Evolutionary conservation across 2,888 invertebrate species (phyloP), one percentile per base, ranked within the genome.

Genomic region (Slavum lentiscoides): DNA sequence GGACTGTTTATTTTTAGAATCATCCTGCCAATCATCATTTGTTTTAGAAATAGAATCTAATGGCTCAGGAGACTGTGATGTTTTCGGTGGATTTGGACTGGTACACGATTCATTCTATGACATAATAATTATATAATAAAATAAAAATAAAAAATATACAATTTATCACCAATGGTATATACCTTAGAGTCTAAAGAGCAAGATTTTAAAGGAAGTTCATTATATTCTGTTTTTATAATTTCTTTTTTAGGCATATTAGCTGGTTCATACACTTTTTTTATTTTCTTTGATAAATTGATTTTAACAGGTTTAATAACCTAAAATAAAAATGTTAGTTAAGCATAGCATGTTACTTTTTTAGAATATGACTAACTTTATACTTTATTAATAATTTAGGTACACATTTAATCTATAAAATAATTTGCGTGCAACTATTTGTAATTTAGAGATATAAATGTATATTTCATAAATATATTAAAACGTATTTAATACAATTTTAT

Each of bases 291-390:
- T 64, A 72, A 64, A 64, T 80, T 72, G 11, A n/a, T 66, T 80
- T 80, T 80, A 80, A 80, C 64, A 58, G 80, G 80, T 80, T 72
- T 80, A 80, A 80, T 70, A 58, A 80, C 80, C 80, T 80, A 80
- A 72, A 80, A 80, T 70, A 19, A 49, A 11, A 68, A 55, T 55
- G 55, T 49, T 30, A 21, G 37, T 70, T 30, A 30, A 62, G 30
- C 30, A 23, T 55, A 17, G 9, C 49, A 19, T 53, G 53, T 68
- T 62, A 49, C 2, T 30, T 39, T 74, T 64, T 58, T 23, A 23
- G 43, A 15, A 74, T 67, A 59, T 30, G 4, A 30, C 66, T 23
- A 74, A 64, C 0, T 58, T 58, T 19, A 59, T 61, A 64, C 0
- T 58, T 58, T 19, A 59, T 61, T 21, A 19, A 67, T 23, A 43